A percentile compares a stretch with the other conserved stretches of the same genome.
phyloP scores from a whole-genome alignment of 2,113 vertebrate species.

The Polypterus senegalus region DNA sequence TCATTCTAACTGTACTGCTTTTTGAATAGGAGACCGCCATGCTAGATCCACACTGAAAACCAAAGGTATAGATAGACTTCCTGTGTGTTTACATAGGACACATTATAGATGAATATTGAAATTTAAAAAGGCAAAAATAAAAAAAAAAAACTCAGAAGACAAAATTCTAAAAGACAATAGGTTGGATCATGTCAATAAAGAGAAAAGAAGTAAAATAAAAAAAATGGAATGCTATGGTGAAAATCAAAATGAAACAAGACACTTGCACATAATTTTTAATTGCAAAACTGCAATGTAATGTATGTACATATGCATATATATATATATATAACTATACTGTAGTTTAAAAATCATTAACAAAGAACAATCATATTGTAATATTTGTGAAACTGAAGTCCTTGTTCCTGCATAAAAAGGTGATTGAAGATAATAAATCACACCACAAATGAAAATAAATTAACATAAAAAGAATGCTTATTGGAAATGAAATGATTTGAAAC shows the following conservation, averaged over 20 bases:
- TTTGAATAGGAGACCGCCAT: constrained; percentile 15
- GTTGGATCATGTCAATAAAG: no score
- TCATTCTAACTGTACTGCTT: constrained; percentile 19
- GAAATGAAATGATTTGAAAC: constrained; percentile 33
- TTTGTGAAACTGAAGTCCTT: no score
- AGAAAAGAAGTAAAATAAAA: no score
- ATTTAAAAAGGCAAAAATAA: not conserved
- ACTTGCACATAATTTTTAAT: no score
- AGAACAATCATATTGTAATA: no score
- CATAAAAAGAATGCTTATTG: constrained; percentile 35
- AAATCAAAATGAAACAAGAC: no score
- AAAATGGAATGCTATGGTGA: no score
- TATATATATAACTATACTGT: no score
- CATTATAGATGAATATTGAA: constrained; percentile 23
- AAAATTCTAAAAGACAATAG: no score
- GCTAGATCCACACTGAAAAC: not conserved
- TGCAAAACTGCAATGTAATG: no score
- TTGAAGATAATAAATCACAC: not conserved
- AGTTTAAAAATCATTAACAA: no score
- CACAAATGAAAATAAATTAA: constrained; percentile 14
- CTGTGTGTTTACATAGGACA: constrained; percentile 28
- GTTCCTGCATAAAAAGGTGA: not conserved
- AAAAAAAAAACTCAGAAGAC: not conserved
- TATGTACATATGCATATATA: no score
- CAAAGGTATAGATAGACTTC: constrained; percentile 24